Evolutionary conservation across 2,888 invertebrate species (phyloP), one percentile per base, ranked within the genome.

Genomic region (Ectobius pallidus): DNA sequence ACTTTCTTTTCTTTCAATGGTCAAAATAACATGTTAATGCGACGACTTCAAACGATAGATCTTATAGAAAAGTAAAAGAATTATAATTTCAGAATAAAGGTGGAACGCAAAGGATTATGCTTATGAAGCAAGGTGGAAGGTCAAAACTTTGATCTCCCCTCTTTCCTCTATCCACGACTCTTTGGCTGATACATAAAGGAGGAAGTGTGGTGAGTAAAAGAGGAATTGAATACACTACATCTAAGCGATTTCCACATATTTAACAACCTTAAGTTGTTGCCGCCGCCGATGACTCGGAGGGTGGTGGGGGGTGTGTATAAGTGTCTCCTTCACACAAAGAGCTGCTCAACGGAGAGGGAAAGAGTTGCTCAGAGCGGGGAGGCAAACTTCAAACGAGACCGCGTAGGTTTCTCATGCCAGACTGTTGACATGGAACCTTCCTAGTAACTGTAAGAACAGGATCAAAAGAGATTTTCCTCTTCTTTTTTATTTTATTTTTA

Each of bases 401-500:
- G 70, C 70, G 30, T 65, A 65, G 42, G 55, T 46, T 65, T 65
- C 65, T 65, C 65, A 65, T 65, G 65, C 44, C 65, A 65, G 65
- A 25, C 69, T 71, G 73, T 74, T 74, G 73, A 73, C 73, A 70
- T 70, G 73, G 69, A 72, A 62, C 72, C 68, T 71, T 71, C 62
- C 65, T 49, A 65, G 62, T 71, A 69, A 73, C 70, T 73, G 67
- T 73, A 73, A 73, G 74, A 74, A 72, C 72, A 70, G 74, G 74
- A 74, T 74, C 74, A 74, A 74, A 74, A 72, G 74, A 74, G 72
- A 71, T 69, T 72, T 71, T 74, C 30, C 44, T 44, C 58, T 44
- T 69, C 55, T 22, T 52, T 52, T 34, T 55, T n/a, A 32, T 68
- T n/a, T n/a, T 52, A 46, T 73, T 73, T 74, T 73, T 73, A 62